phyloP scores from a whole-genome alignment of 2,113 vertebrate species.

The Ploceus nigricollis region DNA sequence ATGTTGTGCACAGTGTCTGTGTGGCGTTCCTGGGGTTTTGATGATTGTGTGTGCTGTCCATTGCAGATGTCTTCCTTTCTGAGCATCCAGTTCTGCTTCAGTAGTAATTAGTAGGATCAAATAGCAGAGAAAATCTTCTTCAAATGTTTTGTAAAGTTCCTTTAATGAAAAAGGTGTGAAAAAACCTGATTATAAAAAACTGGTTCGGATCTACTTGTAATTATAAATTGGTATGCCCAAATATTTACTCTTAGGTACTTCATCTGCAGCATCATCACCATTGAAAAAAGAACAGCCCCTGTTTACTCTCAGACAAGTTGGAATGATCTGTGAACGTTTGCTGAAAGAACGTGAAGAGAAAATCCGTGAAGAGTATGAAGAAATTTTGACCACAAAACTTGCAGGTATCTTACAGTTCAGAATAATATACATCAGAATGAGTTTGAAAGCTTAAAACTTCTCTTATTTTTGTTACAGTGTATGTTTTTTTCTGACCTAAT shows the following conservation, averaged over 20 bases:
- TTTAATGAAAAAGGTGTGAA: neutral
- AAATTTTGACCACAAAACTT: constrained; percentile 96
- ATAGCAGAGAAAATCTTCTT: neutral
- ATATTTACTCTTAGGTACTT: constrained; percentile 75
- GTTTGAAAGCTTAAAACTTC: neutral
- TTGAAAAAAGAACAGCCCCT: constrained; percentile 94
- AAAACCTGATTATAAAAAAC: neutral
- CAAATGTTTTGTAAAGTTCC: neutral
- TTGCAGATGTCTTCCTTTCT: neutral
- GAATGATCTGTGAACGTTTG: constrained; percentile 98
- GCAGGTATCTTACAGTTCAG: constrained; percentile 79
- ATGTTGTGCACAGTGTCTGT: neutral
- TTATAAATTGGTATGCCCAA: neutral
- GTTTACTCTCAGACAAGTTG: constrained; percentile 97
- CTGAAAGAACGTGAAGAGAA: constrained; percentile 98
- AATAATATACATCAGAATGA: neutral
- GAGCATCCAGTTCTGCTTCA: neutral
- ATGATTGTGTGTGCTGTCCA: rapidly evolving
- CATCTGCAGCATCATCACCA: constrained; percentile 86
- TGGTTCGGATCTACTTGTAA: neutral
- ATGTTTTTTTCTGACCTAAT: neutral
- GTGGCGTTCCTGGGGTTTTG: neutral
- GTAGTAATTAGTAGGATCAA: neutral
- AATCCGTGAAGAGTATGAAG: constrained; percentile 96
- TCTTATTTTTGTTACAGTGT: neutral